Conservation (phyloP, 2,888 invertebrate genomes). For the Rhorus exstirpatorius region DNA sequence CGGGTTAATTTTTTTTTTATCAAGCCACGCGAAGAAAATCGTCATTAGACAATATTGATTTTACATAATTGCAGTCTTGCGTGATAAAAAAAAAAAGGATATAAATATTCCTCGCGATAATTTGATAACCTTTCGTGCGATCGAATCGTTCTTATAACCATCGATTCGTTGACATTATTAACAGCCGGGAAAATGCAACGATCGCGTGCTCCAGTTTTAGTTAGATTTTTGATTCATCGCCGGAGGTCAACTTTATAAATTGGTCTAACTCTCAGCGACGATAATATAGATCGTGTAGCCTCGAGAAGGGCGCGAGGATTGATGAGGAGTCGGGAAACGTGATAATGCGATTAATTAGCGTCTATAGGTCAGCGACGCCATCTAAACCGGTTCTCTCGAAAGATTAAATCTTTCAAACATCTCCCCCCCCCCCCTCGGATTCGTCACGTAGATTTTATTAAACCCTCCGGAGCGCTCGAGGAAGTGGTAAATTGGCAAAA, state of each 20-base stretch:
- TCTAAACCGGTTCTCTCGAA: not conserved
- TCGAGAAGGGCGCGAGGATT: not conserved
- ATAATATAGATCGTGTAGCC: not conserved
- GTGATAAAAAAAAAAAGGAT: too few species aligned
- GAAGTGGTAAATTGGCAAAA: too few species aligned
- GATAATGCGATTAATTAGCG: conserved; percentile 52
- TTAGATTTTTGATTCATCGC: not conserved
- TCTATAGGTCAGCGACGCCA: conserved; percentile 1
- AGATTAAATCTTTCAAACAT: too few species aligned
- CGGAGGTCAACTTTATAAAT: conserved; percentile 17
- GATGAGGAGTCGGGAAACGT: not conserved
- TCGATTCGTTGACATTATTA: not conserved
- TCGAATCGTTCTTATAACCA: not conserved
- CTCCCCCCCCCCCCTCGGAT: too few species aligned
- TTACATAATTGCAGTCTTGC: too few species aligned
- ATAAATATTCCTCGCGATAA: too few species aligned
- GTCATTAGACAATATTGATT: too few species aligned
- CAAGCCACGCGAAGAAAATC: too few species aligned
- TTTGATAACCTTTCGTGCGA: too few species aligned
- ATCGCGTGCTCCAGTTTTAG: not conserved
- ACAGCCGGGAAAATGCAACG: not conserved
- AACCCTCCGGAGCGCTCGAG: too few species aligned
- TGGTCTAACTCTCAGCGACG: conserved; percentile 24
- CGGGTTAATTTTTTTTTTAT: too few species aligned
- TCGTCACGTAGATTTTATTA: too few species aligned